phyloP scores from a whole-genome alignment of 2,797 vertebrate genomes.

The Acropternis orthonyx region DNA sequence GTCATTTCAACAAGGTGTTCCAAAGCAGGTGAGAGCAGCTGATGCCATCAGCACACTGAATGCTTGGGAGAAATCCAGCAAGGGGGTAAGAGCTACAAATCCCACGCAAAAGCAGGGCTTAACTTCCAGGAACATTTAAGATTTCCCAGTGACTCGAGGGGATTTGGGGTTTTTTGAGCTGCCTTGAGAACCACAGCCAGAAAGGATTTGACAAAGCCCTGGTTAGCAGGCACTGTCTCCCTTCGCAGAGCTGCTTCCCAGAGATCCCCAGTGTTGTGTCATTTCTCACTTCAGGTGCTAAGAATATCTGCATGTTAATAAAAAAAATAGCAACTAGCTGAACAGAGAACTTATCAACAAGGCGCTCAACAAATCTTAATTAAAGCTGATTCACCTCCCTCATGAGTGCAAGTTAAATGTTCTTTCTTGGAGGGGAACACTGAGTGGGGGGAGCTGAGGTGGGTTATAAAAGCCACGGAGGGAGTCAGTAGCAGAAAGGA shows the following conservation, averaged over 20 bases:
- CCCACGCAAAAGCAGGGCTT: neutral
- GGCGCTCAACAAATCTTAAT: neutral
- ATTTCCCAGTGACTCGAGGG: neutral
- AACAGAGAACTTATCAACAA: conserved; percentile 13
- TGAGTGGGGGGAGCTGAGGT: neutral
- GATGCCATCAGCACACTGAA: neutral
- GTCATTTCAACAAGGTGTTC: neutral
- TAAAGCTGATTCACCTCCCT: conserved; percentile 32
- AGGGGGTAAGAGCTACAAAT: neutral
- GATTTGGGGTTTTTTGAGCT: neutral
- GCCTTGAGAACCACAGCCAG: neutral
- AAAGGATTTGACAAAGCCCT: neutral
- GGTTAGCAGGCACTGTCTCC: neutral
- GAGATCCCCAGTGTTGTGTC: conserved; percentile 15
- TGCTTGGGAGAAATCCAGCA: neutral
- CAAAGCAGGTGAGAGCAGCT: neutral
- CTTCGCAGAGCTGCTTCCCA: neutral
- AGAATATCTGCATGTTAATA: neutral
- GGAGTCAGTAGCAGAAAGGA: neutral
- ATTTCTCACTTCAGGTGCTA: conserved; percentile 28
- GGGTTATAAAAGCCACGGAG: neutral
- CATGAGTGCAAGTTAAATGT: rapidly evolving
- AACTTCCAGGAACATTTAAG: neutral
- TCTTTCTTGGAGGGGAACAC: neutral
- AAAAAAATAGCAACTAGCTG: neutral